A percentile compares a stretch with the other conserved stretches of the same genome.
Conservation (phyloP, 2,888 invertebrate species). For the Lepidocyrtoides sp. region DNA sequence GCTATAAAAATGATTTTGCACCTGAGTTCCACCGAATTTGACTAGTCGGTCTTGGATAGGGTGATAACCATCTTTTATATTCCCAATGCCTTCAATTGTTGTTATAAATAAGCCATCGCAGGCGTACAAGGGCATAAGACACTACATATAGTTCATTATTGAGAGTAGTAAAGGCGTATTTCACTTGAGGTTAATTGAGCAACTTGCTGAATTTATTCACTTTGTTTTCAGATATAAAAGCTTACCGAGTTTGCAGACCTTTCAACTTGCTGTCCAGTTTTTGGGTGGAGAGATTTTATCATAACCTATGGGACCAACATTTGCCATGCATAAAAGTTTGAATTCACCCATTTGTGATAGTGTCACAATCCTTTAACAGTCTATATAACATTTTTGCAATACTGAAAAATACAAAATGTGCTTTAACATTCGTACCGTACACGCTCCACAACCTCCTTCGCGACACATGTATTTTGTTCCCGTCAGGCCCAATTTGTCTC, state of each 20-base stretch:
- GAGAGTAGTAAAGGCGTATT: too few species aligned
- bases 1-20: neutral
- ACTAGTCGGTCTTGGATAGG: constrained; percentile 90
- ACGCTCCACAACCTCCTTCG: constrained; percentile 90
- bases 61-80: constrained; percentile 90
- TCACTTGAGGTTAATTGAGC: too few species aligned
- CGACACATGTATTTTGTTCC: constrained; percentile 86
- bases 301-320: constrained; percentile 17
- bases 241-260: constrained; percentile 47
- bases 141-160: too few species aligned
- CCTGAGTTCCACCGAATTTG: constrained; percentile 90
- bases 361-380: too few species aligned
- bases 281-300: constrained; percentile 27
- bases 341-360: too few species aligned
- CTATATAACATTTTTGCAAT: too few species aligned
- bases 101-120: constrained; percentile 91
- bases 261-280: neutral
- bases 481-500: neutral
- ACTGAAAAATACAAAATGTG: too few species aligned
- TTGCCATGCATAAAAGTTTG: too few species aligned
- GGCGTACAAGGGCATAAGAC: constrained; percentile 89
- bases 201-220: too few species aligned
- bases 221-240: too few species aligned
- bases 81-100: constrained; percentile 93
- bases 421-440: neutral